Evolutionary conservation across 2,797 vertebrate species (phyloP), one percentile per base, ranked within the genome.

Genomic region (Siniperca obscura): DNA sequence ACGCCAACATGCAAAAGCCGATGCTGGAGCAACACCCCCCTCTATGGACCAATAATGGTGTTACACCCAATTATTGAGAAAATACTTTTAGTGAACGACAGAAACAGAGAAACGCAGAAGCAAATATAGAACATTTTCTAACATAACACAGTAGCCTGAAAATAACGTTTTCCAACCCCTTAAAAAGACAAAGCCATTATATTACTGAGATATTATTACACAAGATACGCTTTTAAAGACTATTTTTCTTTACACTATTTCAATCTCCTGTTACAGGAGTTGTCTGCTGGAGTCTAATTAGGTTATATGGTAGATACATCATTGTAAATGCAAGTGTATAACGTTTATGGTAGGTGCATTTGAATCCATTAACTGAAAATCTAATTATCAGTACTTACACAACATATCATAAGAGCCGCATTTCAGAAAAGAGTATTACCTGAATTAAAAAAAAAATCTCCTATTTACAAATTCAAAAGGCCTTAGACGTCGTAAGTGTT

Each of bases 1-100:
- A 30, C 9, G 5, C 5, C 9, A 22, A 36, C 14, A n/a, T 12
- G 7, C 30, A 19, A 9, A 22, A 7, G 21, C 9, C 2, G 25
- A 40, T 27, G 6, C 40, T 87, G 79, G 74, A 60, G 61, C 85
- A 89, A 92, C 78, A 87, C 3, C 27, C 0, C 80, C 85, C 73
- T 87, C 92, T 92, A 38, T 30, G 1, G 84, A 16, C 36, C 2
- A 1, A 12, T 0, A 0, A 0, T 2, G 19, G 38, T 53, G 88
- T 65, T 85, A 71, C 86, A 81, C 0, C 8, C 6, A 44, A 25
- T 42, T 38, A 13, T 25, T 36, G 25, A 2, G 0, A 0, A 3
- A 2, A 69, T 52, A 10, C 2, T 64, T 42, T 19, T 12, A 7
- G 4, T 14, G 13, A 4, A 27, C 7, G 22, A 11, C 19, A 8